Percentiles rank a stretch among this genome's conserved stretches.
These are phyloP conservation scores for Lepidurus packardi DNA, from an alignment of 1,140 invertebrate species.

Conservation along the genomic window DNA sequence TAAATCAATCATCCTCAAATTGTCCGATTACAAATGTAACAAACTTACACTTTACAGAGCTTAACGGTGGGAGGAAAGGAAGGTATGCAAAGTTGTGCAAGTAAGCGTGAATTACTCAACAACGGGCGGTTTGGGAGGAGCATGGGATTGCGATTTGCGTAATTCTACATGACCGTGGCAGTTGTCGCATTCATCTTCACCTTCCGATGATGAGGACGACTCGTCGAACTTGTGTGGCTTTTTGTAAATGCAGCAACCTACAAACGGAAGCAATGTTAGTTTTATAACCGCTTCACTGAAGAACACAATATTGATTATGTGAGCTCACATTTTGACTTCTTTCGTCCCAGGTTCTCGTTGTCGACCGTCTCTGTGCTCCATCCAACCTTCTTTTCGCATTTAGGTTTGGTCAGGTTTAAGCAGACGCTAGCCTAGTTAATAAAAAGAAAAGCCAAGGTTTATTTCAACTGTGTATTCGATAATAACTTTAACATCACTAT, in stretches of 20 bases:
- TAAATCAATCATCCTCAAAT: too few relatives aligned
- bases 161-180: constrained; percentile 74
- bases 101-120: not conserved
- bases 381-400: constrained; percentile 69
- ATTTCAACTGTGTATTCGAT: constrained; percentile 1
- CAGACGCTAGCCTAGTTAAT: constrained; percentile 48
- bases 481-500: not conserved
- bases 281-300: not conserved
- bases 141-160: constrained; percentile 46
- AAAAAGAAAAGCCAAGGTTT: constrained; percentile 22
- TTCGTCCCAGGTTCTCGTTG: constrained; percentile 87
- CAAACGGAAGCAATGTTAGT: constrained; percentile 35
- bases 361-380: constrained; percentile 84
- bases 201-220: constrained; percentile 66
- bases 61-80: not conserved
- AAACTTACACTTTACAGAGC: too few relatives aligned
- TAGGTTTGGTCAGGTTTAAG: constrained; percentile 65
- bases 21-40: too few relatives aligned
- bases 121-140: not conserved
- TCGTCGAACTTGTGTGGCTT: constrained; percentile 74
- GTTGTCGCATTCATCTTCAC: constrained; percentile 74
- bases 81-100: not conserved
- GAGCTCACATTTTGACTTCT: constrained; percentile 86
- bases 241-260: constrained; percentile 82
- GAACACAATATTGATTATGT: not conserved